Base-by-base conservation (phyloP, 1,140 invertebrate species). In the Lysiphlebus fabarum region DNA sequence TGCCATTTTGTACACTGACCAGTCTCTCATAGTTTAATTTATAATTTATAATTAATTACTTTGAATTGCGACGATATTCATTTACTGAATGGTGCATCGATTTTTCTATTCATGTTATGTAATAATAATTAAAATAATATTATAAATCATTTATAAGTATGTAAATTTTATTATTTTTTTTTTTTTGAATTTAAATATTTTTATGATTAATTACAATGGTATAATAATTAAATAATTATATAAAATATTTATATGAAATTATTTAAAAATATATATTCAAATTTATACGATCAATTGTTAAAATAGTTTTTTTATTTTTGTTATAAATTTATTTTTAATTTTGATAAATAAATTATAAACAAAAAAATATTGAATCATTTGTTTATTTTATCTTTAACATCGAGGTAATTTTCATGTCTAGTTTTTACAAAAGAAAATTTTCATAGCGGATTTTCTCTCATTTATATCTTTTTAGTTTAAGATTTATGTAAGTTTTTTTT, bases 31-130 rank as follows among this genome's bases (percentile, higher is more conserved):
- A 45, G 54, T 26, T 2, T 69, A 66, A 69, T 69, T 69, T 67
- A 67, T 69, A 64, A 69, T 69, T 69, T 62, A 69, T 67, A 66
- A 67, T 69, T 67, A 64, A 67, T 69, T 63, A 67, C 67, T 62
- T 36, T 33, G 36, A 45, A 57, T 57, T 57, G 34, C 55, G 48
- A 34, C 55, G 45, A 57, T 57, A 48, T 48, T 47, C 55, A 14
- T 10, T 33, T 17, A 37, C 44, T 37, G n/a, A 49, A 49, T 38
- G 7, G 4, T 38, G 33, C 44, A 38, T 48, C 48, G 37, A 45
- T 12, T 17, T 44, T 57, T 51, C 38, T 26, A 17, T 14, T 8
- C 17, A 9, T 37, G 17, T 54, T 57, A 47, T 57, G 36, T 45
- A 49, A 36, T 42, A 26, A 8, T 41, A 54, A 54, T 54, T 8